Conservation (phyloP, 92 coral and sea anemone genomes). For the Actinostola sp. region DNA sequence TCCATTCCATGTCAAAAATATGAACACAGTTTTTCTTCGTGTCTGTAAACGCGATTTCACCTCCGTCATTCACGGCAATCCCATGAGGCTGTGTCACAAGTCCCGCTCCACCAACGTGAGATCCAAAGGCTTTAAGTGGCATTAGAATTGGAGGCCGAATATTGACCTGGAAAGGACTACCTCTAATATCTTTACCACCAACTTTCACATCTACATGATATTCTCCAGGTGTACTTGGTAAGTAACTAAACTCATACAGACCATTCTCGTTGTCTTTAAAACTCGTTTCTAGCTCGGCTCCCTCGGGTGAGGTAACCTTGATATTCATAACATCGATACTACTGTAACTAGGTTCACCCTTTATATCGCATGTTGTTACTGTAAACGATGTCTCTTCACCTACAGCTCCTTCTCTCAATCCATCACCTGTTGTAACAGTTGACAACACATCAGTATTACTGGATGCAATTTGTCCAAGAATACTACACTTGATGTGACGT, state of each 20-base stretch:
- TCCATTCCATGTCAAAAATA: slow-evolving; percentile 63
- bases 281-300: slow-evolving; percentile 30
- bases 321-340: slow-evolving; percentile 63
- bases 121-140: slow-evolving; percentile 79
- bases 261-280: slow-evolving; percentile 68
- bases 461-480: slow-evolving; percentile 73
- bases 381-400: slow-evolving; percentile 78
- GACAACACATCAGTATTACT: slow-evolving; percentile 79
- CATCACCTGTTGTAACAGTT: slow-evolving; percentile 68
- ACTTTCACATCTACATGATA: slow-evolving; percentile 54
- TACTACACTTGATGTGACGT: slow-evolving; percentile 66
- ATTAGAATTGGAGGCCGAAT: slow-evolving; percentile 77
- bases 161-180: slow-evolving; percentile 68
- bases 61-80: slow-evolving; percentile 67
- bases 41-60: slow-evolving; percentile 80
- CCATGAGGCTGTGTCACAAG: slow-evolving; percentile 84
- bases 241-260: slow-evolving; percentile 62
- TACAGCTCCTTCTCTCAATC: slow-evolving; percentile 69
- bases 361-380: slow-evolving; percentile 73
- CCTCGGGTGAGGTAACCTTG: slow-evolving; percentile 51
- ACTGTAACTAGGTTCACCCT: slow-evolving; percentile 76
- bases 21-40: slow-evolving; percentile 85
- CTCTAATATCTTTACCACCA: slow-evolving; percentile 65
- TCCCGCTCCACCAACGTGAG: slow-evolving; percentile 67
- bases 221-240: slow-evolving; percentile 66